Percentiles rank a stretch among this genome's conserved stretches.
phyloP scores from a whole-genome alignment of 2,888 invertebrate genomes.

The Cephus nigrinus region DNA sequence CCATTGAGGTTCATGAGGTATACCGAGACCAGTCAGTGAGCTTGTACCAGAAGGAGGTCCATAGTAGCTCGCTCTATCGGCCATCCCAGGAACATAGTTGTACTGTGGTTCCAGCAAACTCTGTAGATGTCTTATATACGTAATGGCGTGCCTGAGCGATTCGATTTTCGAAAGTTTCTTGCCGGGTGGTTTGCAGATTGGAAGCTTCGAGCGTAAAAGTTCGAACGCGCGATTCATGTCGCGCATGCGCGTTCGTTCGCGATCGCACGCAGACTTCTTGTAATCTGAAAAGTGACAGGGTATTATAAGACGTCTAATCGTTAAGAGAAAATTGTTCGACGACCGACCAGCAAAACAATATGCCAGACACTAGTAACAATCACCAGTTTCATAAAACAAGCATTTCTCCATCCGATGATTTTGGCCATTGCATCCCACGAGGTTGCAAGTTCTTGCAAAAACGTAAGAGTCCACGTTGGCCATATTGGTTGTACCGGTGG shows the following conservation, averaged over 20 bases:
- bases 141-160: slow-evolving; percentile 82
- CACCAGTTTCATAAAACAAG: background rate
- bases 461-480: background rate
- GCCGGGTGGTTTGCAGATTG: slow-evolving; percentile 82
- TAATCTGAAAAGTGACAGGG: slow-evolving; percentile 71
- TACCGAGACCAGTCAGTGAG: slow-evolving; percentile 41
- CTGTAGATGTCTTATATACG: slow-evolving; percentile 80
- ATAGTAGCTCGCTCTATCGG: slow-evolving; percentile 47
- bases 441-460: background rate
- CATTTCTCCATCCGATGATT: background rate
- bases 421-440: background rate
- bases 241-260: slow-evolving; percentile 85
- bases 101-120: slow-evolving; percentile 68
- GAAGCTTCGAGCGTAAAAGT: slow-evolving; percentile 78
- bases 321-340: background rate
- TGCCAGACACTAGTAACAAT: background rate
- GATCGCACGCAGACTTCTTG: slow-evolving; percentile 85
- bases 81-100: slow-evolving; percentile 33
- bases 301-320: slow-evolving; percentile 11
- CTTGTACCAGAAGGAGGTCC: slow-evolving; percentile 20
- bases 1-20: slow-evolving; percentile 55
- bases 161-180: slow-evolving; percentile 90
- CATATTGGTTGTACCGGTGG: background rate
- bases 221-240: slow-evolving; percentile 90
- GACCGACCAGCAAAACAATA: background rate